Evolutionary conservation across 2,113 vertebrate genomes (phyloP).

Genomic region (Crocuta crocuta): DNA sequence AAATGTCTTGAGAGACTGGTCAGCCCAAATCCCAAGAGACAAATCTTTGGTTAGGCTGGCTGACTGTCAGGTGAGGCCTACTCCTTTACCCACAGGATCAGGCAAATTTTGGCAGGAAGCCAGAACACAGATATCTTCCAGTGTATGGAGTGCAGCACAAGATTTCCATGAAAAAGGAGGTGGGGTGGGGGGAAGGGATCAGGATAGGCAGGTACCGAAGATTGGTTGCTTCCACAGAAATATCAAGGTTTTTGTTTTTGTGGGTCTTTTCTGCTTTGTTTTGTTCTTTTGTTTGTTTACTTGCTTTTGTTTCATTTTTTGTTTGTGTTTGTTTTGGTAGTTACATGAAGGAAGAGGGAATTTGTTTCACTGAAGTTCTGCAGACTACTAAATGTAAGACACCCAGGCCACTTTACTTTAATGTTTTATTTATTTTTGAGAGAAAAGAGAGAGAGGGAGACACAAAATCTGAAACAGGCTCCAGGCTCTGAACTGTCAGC

Average conservation of each 20-base stretch:
- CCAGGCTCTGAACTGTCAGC: too few relatives aligned
- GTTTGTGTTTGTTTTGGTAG: too few relatives aligned
- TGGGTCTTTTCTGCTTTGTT: background rate
- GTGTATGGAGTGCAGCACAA: fast-evolving
- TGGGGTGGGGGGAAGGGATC: too few relatives aligned
- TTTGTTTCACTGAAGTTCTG: background rate
- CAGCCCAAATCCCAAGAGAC: background rate
- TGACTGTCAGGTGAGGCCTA: background rate
- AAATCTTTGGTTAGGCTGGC: background rate
- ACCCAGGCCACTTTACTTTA: background rate
- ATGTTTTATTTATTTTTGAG: background rate
- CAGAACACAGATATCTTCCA: background rate
- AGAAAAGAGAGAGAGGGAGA: too few relatives aligned
- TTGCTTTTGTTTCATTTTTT: too few relatives aligned
- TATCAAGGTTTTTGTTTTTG: background rate
- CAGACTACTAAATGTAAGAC: background rate
- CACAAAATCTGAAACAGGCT: too few relatives aligned
- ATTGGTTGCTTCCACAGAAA: background rate
- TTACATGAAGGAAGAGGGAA: background rate
- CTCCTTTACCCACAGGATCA: background rate
- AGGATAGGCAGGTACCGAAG: background rate
- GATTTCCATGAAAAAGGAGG: background rate
- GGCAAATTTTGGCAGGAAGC: background rate
- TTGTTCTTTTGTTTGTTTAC: too few relatives aligned
- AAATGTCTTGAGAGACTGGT: background rate